A percentile compares a stretch with the other conserved stretches of the same genome.
These are phyloP conservation scores for Menura novaehollandiae DNA, from an alignment of 2,113 vertebrate genomes.

Conservation along the genomic window DNA sequence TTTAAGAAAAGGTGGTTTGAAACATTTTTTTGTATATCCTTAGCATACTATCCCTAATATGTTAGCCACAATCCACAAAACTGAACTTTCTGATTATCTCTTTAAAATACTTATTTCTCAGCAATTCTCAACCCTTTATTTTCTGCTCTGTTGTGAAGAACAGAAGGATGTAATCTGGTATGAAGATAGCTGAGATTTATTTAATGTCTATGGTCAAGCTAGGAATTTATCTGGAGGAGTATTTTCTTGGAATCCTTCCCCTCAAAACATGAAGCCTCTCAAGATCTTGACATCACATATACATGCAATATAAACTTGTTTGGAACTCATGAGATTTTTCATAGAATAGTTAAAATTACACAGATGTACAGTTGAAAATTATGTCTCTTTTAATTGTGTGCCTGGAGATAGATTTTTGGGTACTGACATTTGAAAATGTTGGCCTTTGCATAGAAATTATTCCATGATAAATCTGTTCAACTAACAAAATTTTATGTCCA, in stretches of 20 bases:
- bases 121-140: background rate
- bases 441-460: constrained; percentile 38
- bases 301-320: background rate
- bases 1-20: background rate
- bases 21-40: background rate
- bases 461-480: constrained; percentile 54
- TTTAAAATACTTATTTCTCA: background rate
- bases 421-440: constrained; percentile 56
- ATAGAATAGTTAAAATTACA: background rate
- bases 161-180: background rate
- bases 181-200: background rate
- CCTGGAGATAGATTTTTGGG: background rate
- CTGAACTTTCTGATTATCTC: background rate
- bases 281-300: background rate
- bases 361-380: constrained; percentile 32
- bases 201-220: background rate
- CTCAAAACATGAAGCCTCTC: background rate
- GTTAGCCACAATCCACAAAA: background rate
- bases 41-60: background rate
- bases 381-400: background rate
- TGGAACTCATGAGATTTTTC: background rate
- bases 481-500: constrained; percentile 28
- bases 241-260: background rate
- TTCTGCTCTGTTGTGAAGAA: background rate
- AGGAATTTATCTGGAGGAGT: background rate